These are phyloP conservation scores for Seira musarum DNA, from an alignment of 2,888 invertebrate species.

Conservation along the genomic window DNA sequence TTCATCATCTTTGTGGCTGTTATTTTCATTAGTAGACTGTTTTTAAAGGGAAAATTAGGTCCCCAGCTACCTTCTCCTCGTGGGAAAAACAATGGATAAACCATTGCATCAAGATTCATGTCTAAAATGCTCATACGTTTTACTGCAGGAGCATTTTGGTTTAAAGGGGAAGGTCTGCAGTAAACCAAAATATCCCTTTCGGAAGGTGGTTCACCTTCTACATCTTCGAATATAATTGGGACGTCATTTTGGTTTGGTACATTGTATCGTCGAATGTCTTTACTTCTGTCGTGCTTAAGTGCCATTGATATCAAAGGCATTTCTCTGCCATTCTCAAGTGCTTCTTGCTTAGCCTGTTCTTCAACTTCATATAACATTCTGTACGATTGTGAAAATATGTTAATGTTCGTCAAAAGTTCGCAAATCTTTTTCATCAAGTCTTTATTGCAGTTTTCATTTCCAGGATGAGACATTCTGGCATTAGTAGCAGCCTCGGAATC, in stretches of 20 bases:
- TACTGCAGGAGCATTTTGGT: too few relatives aligned
- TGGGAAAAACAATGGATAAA: constrained; percentile 65
- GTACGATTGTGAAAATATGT: too few relatives aligned
- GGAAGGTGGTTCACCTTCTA: constrained; percentile 61
- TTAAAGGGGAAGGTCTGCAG: too few relatives aligned
- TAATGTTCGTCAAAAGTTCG: too few relatives aligned
- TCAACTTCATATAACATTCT: constrained; percentile 57
- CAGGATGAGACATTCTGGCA: too few relatives aligned
- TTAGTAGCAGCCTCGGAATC: constrained; percentile 53
- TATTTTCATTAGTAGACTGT: too few relatives aligned
- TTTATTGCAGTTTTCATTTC: too few relatives aligned
- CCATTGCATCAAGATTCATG: constrained; percentile 62
- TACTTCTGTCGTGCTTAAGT: constrained; percentile 2
- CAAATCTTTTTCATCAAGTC: too few relatives aligned
- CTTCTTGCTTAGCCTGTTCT: constrained; percentile 15
- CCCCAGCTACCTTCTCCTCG: constrained; percentile 61
- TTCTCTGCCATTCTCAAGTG: constrained; percentile 12
- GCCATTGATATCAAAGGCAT: neutral
- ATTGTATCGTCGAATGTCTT: constrained; percentile 59
- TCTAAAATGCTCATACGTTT: constrained; percentile 43
- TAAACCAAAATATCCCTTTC: constrained; percentile 57
- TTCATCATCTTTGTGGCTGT: too few relatives aligned
- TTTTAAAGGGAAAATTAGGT: too few relatives aligned
- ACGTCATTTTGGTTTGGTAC: constrained; percentile 55
- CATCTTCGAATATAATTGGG: constrained; percentile 57